Conservation (phyloP, 2,888 invertebrate species). For the Netelia fuscicornis region DNA sequence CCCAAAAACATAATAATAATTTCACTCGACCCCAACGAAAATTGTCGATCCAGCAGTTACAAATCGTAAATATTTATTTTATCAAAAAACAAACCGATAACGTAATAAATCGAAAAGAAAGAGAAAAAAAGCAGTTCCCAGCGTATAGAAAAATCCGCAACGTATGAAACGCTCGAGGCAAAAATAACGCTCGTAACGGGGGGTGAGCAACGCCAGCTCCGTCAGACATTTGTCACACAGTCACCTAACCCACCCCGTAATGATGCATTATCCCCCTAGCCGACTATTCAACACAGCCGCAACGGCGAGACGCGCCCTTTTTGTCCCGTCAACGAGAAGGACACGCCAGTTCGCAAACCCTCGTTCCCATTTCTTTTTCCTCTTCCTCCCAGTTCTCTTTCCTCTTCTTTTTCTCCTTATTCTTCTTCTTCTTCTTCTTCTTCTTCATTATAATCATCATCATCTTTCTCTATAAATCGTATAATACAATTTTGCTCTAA, state of each 20-base stretch:
- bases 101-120: not conserved
- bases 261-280: slow-evolving; percentile 62
- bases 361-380: slow-evolving; percentile 1
- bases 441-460: not conserved
- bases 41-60: not conserved
- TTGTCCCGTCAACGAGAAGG: slow-evolving; percentile 44
- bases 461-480: no score
- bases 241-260: slow-evolving; percentile 59
- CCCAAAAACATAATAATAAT: no score
- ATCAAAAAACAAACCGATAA: not conserved
- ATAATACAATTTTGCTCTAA: slow-evolving; percentile 17
- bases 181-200: slow-evolving; percentile 16
- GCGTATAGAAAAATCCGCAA: not conserved
- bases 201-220: slow-evolving; percentile 23
- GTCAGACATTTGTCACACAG: slow-evolving; percentile 60
- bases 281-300: slow-evolving; percentile 34
- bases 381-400: slow-evolving; percentile 10
- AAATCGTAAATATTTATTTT: not conserved
- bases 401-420: not conserved
- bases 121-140: not conserved
- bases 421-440: slow-evolving; percentile 31
- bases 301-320: slow-evolving; percentile 35
- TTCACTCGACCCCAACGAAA: no score
- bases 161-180: not conserved
- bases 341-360: slow-evolving; percentile 51